Evolutionary conservation across 23 tunicate species (phyloP), one percentile per base, ranked within the genome.

Genomic region (Clavelina lepadiformis): DNA sequence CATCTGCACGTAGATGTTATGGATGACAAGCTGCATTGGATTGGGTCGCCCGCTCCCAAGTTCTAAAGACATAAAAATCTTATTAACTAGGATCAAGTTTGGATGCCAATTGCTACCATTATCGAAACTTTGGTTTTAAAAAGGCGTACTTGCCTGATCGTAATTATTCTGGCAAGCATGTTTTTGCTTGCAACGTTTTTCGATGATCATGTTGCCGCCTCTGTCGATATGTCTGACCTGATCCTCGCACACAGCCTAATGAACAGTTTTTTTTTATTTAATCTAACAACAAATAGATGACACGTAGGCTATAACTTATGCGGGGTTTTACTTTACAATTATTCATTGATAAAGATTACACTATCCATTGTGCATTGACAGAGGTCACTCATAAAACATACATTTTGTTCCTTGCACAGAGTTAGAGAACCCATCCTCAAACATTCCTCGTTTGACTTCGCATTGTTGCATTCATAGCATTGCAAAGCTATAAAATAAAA

Each of bases 1-100:
- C 73, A 67, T 45, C 54, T 67, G 21, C 73, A 67, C 18, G 31
- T 47, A 2, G 73, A 67, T 7, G 51, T 67, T 3, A 33, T 58
- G 6, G 73, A 67, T 11, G 6, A 27, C 29, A 26, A 7, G 34
- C 49, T 38, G 31, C 73, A 67, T 67, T 67, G 73, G 19, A 67
- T 46, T 23, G 73, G 73, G 31, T 45, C n/a, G 19, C 58, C 50
- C 26, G 28, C 30, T 22, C 73, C 33, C 3, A 38, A 20, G 21
- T 67, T 67, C 73, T 63, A 35, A 29, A 59, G 26, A 28, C 15
- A 59, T 44, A 44, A 44, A 44, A 11, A 44, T 44, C 13, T 11
- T 44, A 44, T 44, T 44, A 44, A 44, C 49, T 44, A 11, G 13
- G 15, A 44, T 44, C 49, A 11, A 15, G 31, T 37, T 37, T 59